Evolutionary conservation across 1,140 invertebrate genomes (phyloP), one percentile per base, ranked within the genome.

Genomic region (Himalopsyche phryganea): DNA sequence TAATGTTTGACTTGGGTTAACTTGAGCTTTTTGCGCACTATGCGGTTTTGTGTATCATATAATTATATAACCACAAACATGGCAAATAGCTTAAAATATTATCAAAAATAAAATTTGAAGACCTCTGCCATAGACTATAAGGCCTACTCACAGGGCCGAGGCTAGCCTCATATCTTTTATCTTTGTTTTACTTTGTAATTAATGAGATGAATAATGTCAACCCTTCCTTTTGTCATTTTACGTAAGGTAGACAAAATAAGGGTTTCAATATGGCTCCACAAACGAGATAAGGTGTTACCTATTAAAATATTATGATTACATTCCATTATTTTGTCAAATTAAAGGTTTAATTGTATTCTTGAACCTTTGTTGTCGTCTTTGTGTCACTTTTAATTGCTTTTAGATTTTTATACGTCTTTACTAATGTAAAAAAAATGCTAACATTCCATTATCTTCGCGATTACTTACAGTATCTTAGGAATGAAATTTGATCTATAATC

Each of bases 141-240:
- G 23, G 23, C 23, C 3, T 28, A 28, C 23, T 28, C 23, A 28
- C 23, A 28, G 9, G 55, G 50, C 41, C 33, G 33, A 38, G 11
- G 48, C 32, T 50, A 38, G 48, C 52, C 49, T 58, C 50, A 42
- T 58, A 59, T 63, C 61, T 60, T 63, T 63, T 59, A 63, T 63
- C 61, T 63, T 63, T 63, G 61, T 63, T 56, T 63, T 54, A 63
- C 57, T 63, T 59, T 63, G 61, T 63, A 63, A 63, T 63, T 63
- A 63, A 63, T 63, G 61, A 60, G 57, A 63, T 60, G 61, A 63
- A 60, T 63, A 63, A 63, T 63, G 61, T 57, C 57, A 63, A 63
- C 57, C 61, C 57, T 60, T 60, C 48, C 61, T 58, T 60, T 63
- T 56, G 61, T 60, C 51, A 63, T 60, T 63, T 54, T 50, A 23